These are phyloP conservation scores for Drosophila borborema DNA, from an alignment of 2,888 invertebrate genomes.

Conservation along the genomic window DNA sequence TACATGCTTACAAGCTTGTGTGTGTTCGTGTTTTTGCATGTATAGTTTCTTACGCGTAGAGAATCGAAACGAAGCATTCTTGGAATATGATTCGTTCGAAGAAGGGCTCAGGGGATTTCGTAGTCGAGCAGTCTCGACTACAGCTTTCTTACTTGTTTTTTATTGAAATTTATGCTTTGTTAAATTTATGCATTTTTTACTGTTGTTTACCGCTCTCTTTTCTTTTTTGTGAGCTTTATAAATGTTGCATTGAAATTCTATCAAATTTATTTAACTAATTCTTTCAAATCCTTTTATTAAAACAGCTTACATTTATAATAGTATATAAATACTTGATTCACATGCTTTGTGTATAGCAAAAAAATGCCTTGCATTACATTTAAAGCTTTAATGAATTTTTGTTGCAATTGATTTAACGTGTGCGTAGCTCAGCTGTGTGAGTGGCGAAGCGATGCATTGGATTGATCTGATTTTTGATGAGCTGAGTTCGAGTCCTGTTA, in stretches of 20 bases:
- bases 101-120: no score
- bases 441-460: not conserved
- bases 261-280: not conserved
- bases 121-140: no score
- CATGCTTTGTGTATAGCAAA: not conserved
- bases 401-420: accelerated
- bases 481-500: not conserved
- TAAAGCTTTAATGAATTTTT: not conserved
- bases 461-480: no score
- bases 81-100: no score
- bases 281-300: not conserved
- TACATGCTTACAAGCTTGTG: no score
- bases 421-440: not conserved
- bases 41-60: no score
- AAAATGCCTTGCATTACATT: not conserved
- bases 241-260: not conserved
- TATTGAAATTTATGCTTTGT: not conserved
- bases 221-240: not conserved
- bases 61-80: no score
- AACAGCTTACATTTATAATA: not conserved
- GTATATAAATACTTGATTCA: no score
- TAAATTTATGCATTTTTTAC: not conserved
- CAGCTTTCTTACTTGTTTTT: no score
- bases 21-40: no score
- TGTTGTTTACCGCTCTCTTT: not conserved